Evolutionary conservation across 2,113 vertebrate genomes (phyloP), one percentile per base, ranked within the genome.

Genomic region (Thunnus thynnus): DNA sequence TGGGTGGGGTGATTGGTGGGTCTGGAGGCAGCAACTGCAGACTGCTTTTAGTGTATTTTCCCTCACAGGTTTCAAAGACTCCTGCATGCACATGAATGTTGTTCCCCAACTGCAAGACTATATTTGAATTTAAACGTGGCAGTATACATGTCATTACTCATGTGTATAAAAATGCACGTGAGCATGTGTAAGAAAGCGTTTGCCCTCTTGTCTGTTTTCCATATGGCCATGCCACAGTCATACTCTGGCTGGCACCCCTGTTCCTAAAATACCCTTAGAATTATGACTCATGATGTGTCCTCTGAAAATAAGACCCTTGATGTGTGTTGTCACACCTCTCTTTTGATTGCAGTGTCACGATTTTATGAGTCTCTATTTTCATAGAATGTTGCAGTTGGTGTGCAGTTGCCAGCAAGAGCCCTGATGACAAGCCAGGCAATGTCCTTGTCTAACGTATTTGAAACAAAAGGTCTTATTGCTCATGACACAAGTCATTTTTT

Each of bases 261-360:
- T 62, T 36, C 78, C 72, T 12, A 86, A 86, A 84, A 82, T 83
- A 76, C 65, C 64, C 52, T 5, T 20, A 80, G 78, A 88, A 80
- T 87, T 87, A 88, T 80, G 76, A 82, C 76, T 85, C 60, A 84
- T 64, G 66, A 81, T 73, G 58, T 80, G 80, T 84, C 83, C 76
- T 77, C 78, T 90, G 80, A 84, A 91, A 80, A 81, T 79, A 81
- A 89, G 78, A 85, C 64, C 85, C 84, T 91, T 92, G 83, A 92
- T 87, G 85, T 87, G 85, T 90, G 61, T 78, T 83, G 76, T 78
- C 78, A 11, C 78, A 78, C 88, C 56, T 62, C 61, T 61, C 27
- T 46, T 44, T 74, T 75, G 80, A 87, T 82, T 90, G 82, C 69
- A 72, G 72, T 88, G 80, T 83, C 82, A 83, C 79, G 10, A 22